Base-by-base conservation (phyloP, 2,797 vertebrate genomes). In the Sparidentex hasta region DNA sequence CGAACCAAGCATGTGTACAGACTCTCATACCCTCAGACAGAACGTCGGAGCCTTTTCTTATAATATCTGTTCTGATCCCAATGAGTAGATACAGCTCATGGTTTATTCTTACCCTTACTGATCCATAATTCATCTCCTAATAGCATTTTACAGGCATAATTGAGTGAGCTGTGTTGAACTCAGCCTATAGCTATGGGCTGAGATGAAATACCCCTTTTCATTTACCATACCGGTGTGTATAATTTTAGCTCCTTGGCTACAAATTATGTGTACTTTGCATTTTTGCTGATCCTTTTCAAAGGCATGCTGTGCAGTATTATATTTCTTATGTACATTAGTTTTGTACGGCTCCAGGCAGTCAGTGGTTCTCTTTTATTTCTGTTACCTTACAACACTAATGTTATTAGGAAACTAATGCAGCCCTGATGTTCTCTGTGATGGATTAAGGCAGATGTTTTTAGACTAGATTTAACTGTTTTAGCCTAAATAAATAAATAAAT, bases 121-220 rank as follows among this genome's bases (percentile, higher is more conserved):
- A 81, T 78, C 33, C 56, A 69, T 85, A 78, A 87, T 85, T 78
- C 47, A 76, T 85, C 38, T 13, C 20, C 57, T 84, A 75, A 77
- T 78, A 71, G 74, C 46, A 69, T 85, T 81, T 84, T 71, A 70
- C 50, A 73, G 56, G 59, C 63, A 76, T 74, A 80, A 83, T 43
- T 79, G 21, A 83, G 62, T 80, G 59, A 84, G 47, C 29, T 68
- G 74, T 67, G 51, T 65, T n/a, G 21, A 54, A 50, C 27, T 33
- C 46, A n/a, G 61, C 44, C 56, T 41, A 29, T 58, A 18, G 67
- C 23, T n/a, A 27, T 58, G 11, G 16, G 18, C 57, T 44, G 8
- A 46, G 9, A 58, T 58, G 25, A 72, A 61, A 47, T 43, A 21
- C 8, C 2, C 14, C 44, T 50, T 18, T 21, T 21, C 63, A 72